Conservation (phyloP, 2,888 invertebrate species). For the Podabrus alpinus region DNA sequence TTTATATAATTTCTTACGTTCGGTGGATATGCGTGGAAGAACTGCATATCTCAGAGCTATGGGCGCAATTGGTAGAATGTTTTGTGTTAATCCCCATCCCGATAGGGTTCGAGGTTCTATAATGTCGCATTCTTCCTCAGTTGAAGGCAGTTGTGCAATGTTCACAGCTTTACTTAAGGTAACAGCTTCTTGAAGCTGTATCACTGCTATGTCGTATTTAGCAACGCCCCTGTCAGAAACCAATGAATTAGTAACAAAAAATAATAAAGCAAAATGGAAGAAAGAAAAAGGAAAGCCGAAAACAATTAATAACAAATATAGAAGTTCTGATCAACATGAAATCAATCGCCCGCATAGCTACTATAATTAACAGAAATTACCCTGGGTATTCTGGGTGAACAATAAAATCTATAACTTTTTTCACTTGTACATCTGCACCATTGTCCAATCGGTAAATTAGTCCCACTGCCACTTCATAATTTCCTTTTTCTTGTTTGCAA, state of each 20-base stretch:
- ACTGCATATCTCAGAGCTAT: neutral
- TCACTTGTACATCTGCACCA: neutral
- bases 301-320: too few relatives aligned
- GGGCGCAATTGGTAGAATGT: neutral
- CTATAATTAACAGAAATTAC: neutral
- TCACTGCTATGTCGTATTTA: constrained; percentile 1
- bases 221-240: neutral
- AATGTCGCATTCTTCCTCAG: neutral
- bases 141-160: neutral
- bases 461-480: neutral
- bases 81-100: constrained; percentile 4
- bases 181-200: neutral
- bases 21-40: constrained; percentile 1
- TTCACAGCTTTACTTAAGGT: neutral
- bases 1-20: neutral
- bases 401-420: neutral
- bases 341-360: too few relatives aligned
- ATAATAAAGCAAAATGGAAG: too few relatives aligned
- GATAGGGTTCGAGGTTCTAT: neutral
- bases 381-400: neutral
- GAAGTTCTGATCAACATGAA: too few relatives aligned
- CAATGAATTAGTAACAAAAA: neutral
- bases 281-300: too few relatives aligned
- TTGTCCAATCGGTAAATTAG: neutral
- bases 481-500: neutral